Conservation (phyloP, 1,140 invertebrate species). For the Drosophila funebris region DNA sequence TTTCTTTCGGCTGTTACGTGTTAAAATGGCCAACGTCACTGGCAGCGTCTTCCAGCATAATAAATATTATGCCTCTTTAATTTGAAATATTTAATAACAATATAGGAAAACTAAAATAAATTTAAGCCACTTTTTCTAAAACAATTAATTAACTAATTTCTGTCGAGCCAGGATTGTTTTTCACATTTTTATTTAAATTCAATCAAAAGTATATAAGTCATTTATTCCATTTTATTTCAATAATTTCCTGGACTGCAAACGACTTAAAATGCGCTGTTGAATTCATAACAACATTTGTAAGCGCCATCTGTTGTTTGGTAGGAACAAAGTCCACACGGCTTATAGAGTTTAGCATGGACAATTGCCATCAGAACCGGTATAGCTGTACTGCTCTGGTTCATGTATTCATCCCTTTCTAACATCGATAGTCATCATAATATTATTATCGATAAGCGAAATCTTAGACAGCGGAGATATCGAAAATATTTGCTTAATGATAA, state of each 20-base stretch:
- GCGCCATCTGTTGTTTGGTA: slow-evolving; percentile 29
- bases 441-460: background rate
- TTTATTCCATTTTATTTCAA: background rate
- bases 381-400: background rate
- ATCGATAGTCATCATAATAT: background rate
- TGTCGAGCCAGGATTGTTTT: background rate
- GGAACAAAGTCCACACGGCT: background rate
- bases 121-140: too few relatives aligned
- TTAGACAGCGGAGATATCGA: background rate
- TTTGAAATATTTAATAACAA: background rate
- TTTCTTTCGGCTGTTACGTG: slow-evolving; percentile 38
- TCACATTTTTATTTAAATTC: background rate
- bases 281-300: background rate
- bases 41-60: background rate
- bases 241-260: background rate
- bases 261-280: background rate
- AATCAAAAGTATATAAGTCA: too few relatives aligned
- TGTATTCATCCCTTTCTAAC: slow-evolving; percentile 1
- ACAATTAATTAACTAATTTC: too few relatives aligned
- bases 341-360: background rate
- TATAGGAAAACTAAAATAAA: too few relatives aligned
- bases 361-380: background rate
- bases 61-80: background rate
- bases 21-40: slow-evolving; percentile 46
- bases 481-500: too few relatives aligned